Base-by-base conservation (phyloP, 64 coral and sea anemone genomes). In the Pocillopora damicornis region DNA sequence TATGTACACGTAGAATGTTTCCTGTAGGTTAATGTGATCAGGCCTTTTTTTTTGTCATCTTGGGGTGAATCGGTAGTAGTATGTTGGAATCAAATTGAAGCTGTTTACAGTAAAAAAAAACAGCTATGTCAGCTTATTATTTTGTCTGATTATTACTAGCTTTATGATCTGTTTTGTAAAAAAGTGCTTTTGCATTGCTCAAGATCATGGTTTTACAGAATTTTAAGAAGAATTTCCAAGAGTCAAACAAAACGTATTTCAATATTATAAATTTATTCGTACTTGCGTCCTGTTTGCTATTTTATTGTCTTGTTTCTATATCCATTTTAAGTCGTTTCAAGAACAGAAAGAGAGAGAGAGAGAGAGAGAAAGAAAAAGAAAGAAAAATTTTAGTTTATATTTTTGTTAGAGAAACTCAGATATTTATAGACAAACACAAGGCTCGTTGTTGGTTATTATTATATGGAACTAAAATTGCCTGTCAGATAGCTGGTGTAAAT, bases 401-500 rank as follows among this genome's bases (percentile, higher is more conserved):
- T 85, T 85, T 85, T 85, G 81, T 85, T 85, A 85, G 81, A 85
- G 81, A 85, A 73, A 85, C 81, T 85, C 81, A 85, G 81, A 85
- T 85, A 85, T 85, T 85, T 85, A 85, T 85, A 85, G 81, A 85
- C 81, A 85, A 85, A 85, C 36, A 22, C 61, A 82, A 66, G 81
- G 81, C 81, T 85, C 81, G 42, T 57, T 85, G 63, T 85, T 85
- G 81, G 81, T 85, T 5, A 23, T 25, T 9, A 23, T 71, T 71
- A 71, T 58, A 58, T 85, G 81, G 81, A 85, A 85, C 81, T 85
- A 11, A 85, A 71, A 71, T 72, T 66, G 65, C 81, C 57, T 72
- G 18, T 30, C 30, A 30, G 30, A 85, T 63, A 72, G 72, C 64
- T 85, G 81, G 65, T 85, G 81, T 85, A 85, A 85, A 85, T 85